Percentiles rank a stretch among this genome's conserved stretches.
These are phyloP conservation scores for Equus quagga DNA, from an alignment of 2,113 vertebrate species.

Conservation along the genomic window DNA sequence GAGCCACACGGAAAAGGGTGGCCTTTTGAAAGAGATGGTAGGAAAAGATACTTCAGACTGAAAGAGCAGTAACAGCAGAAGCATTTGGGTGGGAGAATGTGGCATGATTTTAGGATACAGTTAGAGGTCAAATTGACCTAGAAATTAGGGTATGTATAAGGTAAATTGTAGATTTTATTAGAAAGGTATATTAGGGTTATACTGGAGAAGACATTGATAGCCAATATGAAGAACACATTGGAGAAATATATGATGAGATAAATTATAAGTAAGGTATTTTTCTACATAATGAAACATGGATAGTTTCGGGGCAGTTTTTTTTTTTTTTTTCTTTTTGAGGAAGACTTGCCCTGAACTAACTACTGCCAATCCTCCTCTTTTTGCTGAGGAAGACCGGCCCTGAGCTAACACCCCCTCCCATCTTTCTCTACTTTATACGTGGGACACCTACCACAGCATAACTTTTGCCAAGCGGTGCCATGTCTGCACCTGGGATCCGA, in stretches of 20 bases:
- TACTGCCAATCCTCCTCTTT: no score
- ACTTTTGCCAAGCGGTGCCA: no score
- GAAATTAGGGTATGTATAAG: background rate
- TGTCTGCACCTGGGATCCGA: no score
- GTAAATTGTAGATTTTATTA: slow-evolving; percentile 5
- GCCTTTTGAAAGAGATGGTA: background rate
- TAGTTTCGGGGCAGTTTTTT: background rate
- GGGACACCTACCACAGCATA: no score
- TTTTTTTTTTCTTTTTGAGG: no score
- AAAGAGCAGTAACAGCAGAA: background rate
- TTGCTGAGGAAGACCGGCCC: no score
- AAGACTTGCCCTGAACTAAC: no score
- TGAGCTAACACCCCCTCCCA: no score
- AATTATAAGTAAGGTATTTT: background rate
- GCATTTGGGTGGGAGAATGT: background rate
- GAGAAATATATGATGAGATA: slow-evolving; percentile 31
- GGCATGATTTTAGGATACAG: background rate
- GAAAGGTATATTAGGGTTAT: background rate
- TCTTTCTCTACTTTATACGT: no score
- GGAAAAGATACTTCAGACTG: background rate
- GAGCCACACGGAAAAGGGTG: background rate
- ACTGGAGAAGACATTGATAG: background rate
- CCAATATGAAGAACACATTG: background rate
- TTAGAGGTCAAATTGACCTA: background rate
- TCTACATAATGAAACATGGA: background rate